A percentile compares a stretch with the other conserved stretches of the same genome.
Conservation (phyloP, 2,888 invertebrate species). For the Amiota minor region DNA sequence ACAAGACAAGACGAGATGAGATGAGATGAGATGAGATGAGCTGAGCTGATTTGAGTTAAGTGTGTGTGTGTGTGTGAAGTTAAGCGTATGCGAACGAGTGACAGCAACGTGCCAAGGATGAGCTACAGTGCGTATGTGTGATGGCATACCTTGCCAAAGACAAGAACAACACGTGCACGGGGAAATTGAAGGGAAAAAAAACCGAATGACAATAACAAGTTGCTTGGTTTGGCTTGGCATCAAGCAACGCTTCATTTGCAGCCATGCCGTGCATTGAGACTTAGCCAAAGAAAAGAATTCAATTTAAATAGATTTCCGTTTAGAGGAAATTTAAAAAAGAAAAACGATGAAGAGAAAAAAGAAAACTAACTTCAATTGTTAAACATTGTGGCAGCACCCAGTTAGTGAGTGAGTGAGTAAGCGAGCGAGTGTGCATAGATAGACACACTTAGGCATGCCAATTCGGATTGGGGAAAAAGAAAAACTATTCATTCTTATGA, state of each 20-base stretch:
- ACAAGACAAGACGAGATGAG: not conserved
- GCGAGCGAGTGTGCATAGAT: conserved; percentile 5
- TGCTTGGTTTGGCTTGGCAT: conserved; percentile 48
- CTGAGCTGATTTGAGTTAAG: not conserved
- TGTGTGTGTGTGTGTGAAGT: not conserved
- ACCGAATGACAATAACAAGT: conserved; percentile 18
- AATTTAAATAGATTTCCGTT: conserved; percentile 72
- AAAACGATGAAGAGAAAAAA: not conserved
- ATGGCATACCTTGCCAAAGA: conserved; percentile 39
- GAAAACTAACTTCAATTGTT: conserved; percentile 52
- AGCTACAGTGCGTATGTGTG: conserved; percentile 4
- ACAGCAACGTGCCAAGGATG: conserved; percentile 20
- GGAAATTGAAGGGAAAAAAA: conserved; percentile 19
- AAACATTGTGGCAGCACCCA: conserved; percentile 32
- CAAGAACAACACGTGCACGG: conserved; percentile 23
- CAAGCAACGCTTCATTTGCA: conserved; percentile 53
- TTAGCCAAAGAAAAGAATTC: conserved; percentile 57
- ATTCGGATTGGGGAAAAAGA: conserved; percentile 29
- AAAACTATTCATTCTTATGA: conserved; percentile 33
- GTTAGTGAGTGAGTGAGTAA: not conserved
- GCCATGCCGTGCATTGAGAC: not conserved
- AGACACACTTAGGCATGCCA: conserved; percentile 40
- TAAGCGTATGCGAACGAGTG: too few relatives aligned
- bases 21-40: not conserved
- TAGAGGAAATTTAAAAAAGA: conserved; percentile 68